Evolutionary conservation across 2,797 vertebrate species (phyloP).

Genomic region (Decapterus maruadsi): DNA sequence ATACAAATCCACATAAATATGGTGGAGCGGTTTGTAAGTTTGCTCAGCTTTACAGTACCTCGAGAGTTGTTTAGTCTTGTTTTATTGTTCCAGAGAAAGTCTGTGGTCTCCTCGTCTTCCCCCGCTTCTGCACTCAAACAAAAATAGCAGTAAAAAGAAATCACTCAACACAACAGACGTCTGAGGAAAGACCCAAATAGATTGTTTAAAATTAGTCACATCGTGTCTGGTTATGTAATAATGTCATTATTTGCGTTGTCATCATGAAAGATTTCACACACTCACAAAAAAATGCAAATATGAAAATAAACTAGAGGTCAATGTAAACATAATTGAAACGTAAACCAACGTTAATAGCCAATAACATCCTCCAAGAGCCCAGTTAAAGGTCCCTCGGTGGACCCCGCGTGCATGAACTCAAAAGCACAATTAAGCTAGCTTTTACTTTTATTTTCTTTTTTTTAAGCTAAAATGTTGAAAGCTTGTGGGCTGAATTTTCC

Average conservation of each 20-base stretch:
- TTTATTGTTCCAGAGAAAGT: constrained; percentile 54
- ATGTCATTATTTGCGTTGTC: neutral
- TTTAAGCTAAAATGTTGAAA: neutral
- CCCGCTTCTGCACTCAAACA: constrained; percentile 18
- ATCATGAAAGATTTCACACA: neutral
- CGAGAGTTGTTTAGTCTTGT: constrained; percentile 64
- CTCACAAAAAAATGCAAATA: neutral
- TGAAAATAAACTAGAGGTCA: neutral
- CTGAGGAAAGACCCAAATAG: neutral
- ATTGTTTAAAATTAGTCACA: neutral
- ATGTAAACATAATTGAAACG: neutral
- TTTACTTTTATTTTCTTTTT: neutral
- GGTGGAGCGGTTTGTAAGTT: constrained; percentile 24
- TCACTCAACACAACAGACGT: neutral
- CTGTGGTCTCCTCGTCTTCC: constrained; percentile 37
- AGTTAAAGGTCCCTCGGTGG: neutral
- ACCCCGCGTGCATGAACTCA: neutral
- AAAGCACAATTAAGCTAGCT: neutral
- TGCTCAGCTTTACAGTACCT: constrained; percentile 46
- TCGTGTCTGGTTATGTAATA: neutral
- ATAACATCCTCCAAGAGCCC: neutral
- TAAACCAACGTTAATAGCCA: neutral
- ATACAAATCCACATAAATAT: neutral
- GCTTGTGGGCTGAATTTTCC: neutral
- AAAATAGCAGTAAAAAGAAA: constrained; percentile 7